Evolutionary conservation across 1,140 invertebrate species (phyloP).

Genomic region (Mizuhopecten yessoensis): DNA sequence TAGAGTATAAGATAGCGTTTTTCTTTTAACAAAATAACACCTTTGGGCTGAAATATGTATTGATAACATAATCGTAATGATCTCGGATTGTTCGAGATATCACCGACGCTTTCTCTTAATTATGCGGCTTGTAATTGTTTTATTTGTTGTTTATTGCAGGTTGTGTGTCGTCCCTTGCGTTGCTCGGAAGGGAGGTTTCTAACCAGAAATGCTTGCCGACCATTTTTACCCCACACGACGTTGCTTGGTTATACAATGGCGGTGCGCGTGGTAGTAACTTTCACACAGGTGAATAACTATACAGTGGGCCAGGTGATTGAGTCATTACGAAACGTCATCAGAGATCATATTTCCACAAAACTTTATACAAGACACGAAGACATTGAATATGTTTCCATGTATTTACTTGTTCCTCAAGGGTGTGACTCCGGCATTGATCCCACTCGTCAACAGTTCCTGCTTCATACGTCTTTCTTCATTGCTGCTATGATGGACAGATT

Average conservation of each 20-base stretch:
- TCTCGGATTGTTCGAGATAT: too few relatives aligned
- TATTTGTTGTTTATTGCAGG: background rate
- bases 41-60: too few relatives aligned
- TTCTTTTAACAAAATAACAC: too few relatives aligned
- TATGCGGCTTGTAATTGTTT: too few relatives aligned
- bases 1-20: too few relatives aligned
- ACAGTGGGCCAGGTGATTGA: background rate
- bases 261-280: background rate
- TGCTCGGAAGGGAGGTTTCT: background rate
- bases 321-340: background rate
- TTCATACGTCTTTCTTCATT: background rate
- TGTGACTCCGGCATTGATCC: background rate
- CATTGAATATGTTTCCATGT: background rate
- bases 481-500: background rate
- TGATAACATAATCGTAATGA: too few relatives aligned
- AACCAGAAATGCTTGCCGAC: background rate
- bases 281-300: background rate
- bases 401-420: background rate
- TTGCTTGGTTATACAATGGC: background rate
- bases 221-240: slow-evolving; percentile 11
- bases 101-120: too few relatives aligned
- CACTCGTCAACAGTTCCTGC: background rate
- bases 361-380: background rate
- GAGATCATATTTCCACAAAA: background rate
- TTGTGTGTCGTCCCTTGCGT: background rate